A percentile compares a stretch with the other conserved stretches of the same genome.
Evolutionary conservation across 2,113 vertebrate genomes (phyloP).

Genomic region (Ifrita kowaldi): DNA sequence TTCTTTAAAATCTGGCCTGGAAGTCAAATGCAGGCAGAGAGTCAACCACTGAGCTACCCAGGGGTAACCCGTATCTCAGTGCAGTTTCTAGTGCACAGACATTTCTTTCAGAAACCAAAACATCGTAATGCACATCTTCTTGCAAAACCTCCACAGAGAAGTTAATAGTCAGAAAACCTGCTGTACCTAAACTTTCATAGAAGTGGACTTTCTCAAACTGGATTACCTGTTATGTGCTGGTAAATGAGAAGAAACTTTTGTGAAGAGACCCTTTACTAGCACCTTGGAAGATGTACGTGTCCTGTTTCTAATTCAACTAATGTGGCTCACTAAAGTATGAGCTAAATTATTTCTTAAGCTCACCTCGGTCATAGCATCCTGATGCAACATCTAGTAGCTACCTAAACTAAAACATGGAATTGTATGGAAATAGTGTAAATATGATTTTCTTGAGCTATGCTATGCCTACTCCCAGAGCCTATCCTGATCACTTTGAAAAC

Average conservation of each 20-base stretch:
- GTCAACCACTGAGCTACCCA: background rate
- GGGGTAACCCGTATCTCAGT: background rate
- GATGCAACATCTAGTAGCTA: background rate
- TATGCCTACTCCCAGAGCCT: background rate
- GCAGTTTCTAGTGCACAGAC: background rate
- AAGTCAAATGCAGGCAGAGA: background rate
- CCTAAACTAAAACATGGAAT: background rate
- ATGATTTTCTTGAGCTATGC: background rate
- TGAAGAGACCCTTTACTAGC: background rate
- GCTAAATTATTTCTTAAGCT: background rate
- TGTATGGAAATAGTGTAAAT: background rate
- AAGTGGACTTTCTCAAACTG: background rate
- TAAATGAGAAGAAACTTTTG: background rate
- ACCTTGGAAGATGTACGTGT: background rate
- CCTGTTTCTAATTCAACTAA: background rate
- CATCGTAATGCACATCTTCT: background rate
- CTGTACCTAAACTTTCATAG: background rate
- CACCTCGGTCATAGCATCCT: background rate
- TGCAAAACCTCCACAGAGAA: background rate
- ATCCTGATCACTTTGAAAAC: background rate
- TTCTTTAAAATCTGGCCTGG: background rate
- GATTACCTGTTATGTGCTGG: background rate
- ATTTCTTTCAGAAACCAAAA: background rate
- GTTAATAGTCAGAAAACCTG: background rate
- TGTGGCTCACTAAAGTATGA: background rate